phyloP scores from a whole-genome alignment of 2,888 invertebrate genomes.

The Harpalus rufipes region DNA sequence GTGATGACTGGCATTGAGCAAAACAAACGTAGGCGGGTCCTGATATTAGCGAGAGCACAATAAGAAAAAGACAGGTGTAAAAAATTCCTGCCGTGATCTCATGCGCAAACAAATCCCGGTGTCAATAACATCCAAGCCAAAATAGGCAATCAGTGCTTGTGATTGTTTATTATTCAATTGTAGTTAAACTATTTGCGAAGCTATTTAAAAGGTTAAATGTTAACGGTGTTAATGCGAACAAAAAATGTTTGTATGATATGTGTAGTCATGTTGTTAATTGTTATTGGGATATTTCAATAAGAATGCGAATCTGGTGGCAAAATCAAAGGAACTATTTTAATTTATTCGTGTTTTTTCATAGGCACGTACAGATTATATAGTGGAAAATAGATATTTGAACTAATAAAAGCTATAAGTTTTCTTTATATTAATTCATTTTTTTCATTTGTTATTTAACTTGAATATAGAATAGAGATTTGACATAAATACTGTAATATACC shows the following conservation, averaged over 20 bases:
- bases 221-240: neutral
- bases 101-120: neutral
- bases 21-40: conserved; percentile 8
- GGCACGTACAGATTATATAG: too few species aligned
- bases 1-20: neutral
- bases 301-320: too few species aligned
- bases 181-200: neutral
- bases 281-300: too few species aligned
- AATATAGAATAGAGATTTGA: too few species aligned
- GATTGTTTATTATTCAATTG: conserved; percentile 13
- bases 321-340: too few species aligned
- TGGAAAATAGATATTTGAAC: too few species aligned
- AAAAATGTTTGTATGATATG: neutral
- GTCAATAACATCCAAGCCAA: conserved; percentile 24
- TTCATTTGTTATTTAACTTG: too few species aligned
- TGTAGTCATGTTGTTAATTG: too few species aligned
- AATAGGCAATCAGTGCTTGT: neutral
- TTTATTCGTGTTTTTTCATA: too few species aligned
- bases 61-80: conserved; percentile 41
- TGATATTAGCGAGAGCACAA: conserved; percentile 20
- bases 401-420: too few species aligned
- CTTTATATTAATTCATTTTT: too few species aligned
- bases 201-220: neutral
- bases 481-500: too few species aligned
- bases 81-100: conserved; percentile 3